phyloP scores from a whole-genome alignment of 2,888 invertebrate genomes.

The Artemia sinica region DNA sequence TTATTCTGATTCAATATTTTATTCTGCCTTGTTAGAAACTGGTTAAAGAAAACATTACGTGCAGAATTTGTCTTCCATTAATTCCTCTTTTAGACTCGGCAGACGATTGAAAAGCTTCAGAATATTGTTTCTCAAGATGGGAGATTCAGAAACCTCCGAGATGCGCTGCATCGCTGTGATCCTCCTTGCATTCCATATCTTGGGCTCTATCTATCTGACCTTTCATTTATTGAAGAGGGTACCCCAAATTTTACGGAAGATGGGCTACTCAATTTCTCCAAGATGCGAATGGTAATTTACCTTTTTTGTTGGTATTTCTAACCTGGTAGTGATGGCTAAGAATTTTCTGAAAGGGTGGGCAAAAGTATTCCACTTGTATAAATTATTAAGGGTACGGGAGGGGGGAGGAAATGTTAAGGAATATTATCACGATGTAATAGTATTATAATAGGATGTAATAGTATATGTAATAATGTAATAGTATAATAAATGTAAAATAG shows the following conservation, averaged over 20 bases:
- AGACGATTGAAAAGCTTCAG: slow-evolving; percentile 70
- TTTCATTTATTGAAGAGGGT: slow-evolving; percentile 83
- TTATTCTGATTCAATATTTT: too few species aligned
- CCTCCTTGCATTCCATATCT: slow-evolving; percentile 70
- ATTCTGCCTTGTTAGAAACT: too few species aligned
- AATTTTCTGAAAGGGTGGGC: background rate
- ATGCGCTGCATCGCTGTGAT: slow-evolving; percentile 72
- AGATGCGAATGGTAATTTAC: slow-evolving; percentile 70
- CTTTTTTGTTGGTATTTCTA: background rate
- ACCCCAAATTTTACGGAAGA: slow-evolving; percentile 77
- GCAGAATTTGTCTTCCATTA: too few species aligned
- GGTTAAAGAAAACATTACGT: too few species aligned
- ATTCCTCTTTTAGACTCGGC: slow-evolving; percentile 48
- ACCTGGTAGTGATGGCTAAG: background rate
- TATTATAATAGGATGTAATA: too few species aligned
- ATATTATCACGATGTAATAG: too few species aligned
- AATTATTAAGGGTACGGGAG: too few species aligned
- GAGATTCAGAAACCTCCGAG: slow-evolving; percentile 63
- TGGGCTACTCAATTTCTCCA: slow-evolving; percentile 72
- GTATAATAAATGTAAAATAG: too few species aligned
- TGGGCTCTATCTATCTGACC: slow-evolving; percentile 73
- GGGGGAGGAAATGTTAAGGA: too few species aligned
- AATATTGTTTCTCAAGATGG: slow-evolving; percentile 73
- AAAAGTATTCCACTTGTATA: too few species aligned
- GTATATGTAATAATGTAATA: too few species aligned